Evolutionary conservation across 2,113 vertebrate genomes (phyloP), one percentile per base, ranked within the genome.

Genomic region (Pachyramphus minor): DNA sequence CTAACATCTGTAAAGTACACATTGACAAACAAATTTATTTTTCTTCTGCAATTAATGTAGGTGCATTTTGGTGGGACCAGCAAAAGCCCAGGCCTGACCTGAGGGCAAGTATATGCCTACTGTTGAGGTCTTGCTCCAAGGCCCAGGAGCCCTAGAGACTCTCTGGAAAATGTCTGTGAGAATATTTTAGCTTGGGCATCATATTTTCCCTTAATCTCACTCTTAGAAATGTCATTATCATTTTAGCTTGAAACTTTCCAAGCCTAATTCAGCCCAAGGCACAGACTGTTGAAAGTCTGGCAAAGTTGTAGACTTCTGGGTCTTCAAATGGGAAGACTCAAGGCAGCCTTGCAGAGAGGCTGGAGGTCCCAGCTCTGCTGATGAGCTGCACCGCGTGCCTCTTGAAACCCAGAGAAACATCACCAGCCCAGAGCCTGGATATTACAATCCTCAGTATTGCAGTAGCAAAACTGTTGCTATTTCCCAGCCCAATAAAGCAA

Each of bases 401-500:
- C 45, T 47, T 50, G 42, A 89, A 86, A 84, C 18, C 15, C 39
- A 50, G 59, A 66, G n/a, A 44, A 66, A 21, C 20, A 37, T 42
- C 67, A 49, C 5, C 50, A 74, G 47, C 18, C 15, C 53, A n/a
- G 14, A 69, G 16, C 6, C 39, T 10, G 5, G 24, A 28, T 17
- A 12, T 52, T 24, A 14, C 5, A 4, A 80, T 67, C 41, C 45
- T 89, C 18, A 11, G 22, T 35, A 58, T 49, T 77, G 80, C 80
- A 82, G 76, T 58, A 75, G 62, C 84, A 63, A 88, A 94, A 89
- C 79, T 45, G 11, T 47, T 71, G n/a, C 79, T 94, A 41, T 89
- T 97, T 97, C 93, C 95, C 88, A 95, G 94, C 64, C 94, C 14
- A 23, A 79, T 92, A 95, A 96, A 89, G 78, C 71, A 84, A 95